These are phyloP conservation scores for Microplitis mediator DNA, from an alignment of 1,140 invertebrate genomes.

Conservation along the genomic window DNA sequence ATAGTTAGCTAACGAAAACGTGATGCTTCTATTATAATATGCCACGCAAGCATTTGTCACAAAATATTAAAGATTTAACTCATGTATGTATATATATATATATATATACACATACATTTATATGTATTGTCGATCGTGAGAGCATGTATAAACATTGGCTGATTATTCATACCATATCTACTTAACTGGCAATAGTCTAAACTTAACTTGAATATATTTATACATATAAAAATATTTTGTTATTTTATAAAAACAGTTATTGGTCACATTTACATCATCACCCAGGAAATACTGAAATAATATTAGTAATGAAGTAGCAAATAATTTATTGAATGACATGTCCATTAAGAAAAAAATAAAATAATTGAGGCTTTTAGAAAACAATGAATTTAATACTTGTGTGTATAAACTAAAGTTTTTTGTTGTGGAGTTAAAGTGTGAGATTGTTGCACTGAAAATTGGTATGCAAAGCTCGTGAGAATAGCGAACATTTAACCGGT, in stretches of 20 bases:
- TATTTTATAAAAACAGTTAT: not conserved
- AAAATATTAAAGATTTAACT: no score
- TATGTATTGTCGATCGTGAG: constrained; percentile 7
- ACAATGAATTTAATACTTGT: no score
- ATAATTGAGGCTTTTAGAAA: no score
- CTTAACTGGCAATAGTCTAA: constrained; percentile 14
- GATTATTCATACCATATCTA: constrained; percentile 18
- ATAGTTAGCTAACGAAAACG: no score
- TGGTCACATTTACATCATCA: not conserved
- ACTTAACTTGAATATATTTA: not conserved
- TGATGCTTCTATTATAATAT: no score
- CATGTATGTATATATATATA: no score
- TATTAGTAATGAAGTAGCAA: no score
- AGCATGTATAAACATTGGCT: constrained; percentile 14
- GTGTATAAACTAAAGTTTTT: no score
- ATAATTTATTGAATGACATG: not conserved
- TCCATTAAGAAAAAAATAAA: no score
- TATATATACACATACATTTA: not conserved
- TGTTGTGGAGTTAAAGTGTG: not conserved
- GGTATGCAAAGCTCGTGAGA: constrained; percentile 31
- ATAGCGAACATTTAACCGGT: constrained; percentile 41
- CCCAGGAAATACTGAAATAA: not conserved
- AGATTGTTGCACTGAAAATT: not conserved
- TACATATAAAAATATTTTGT: not conserved
- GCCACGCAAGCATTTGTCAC: no score